Conservation (phyloP, 2,888 invertebrate species). For the Metacarcinus magister region DNA sequence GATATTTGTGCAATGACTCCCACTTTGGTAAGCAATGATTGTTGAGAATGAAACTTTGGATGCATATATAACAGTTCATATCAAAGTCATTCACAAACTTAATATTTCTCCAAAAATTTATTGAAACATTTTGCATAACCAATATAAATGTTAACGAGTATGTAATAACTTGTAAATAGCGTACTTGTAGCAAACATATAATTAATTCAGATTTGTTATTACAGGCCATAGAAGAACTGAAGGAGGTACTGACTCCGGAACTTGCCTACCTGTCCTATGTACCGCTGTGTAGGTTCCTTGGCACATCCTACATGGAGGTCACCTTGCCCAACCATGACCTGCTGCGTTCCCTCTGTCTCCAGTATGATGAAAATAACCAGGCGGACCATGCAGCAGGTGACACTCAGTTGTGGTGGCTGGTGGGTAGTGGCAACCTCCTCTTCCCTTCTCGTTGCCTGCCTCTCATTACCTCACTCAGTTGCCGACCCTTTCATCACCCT, state of each 20-base stretch:
- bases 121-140: no score
- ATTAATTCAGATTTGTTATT: background rate
- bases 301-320: slow-evolving; percentile 83
- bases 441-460: slow-evolving; percentile 34
- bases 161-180: background rate
- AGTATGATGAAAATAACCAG: slow-evolving; percentile 81
- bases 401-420: slow-evolving; percentile 69
- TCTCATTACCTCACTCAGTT: background rate
- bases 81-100: no score
- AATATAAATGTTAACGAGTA: no score
- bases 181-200: background rate
- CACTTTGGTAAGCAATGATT: no score
- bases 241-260: slow-evolving; percentile 92
- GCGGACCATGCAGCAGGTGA: slow-evolving; percentile 77
- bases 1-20: no score
- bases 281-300: slow-evolving; percentile 85
- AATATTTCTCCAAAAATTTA: no score
- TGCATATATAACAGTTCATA: no score
- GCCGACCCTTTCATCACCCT: background rate
- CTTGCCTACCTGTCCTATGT: slow-evolving; percentile 93
- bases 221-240: slow-evolving; percentile 89
- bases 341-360: slow-evolving; percentile 81
- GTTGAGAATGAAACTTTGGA: no score
- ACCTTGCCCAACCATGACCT: slow-evolving; percentile 81
- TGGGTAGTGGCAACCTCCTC: slow-evolving; percentile 57